phyloP scores from a whole-genome alignment of 2,888 invertebrate species.

The Serripes groenlandicus region DNA sequence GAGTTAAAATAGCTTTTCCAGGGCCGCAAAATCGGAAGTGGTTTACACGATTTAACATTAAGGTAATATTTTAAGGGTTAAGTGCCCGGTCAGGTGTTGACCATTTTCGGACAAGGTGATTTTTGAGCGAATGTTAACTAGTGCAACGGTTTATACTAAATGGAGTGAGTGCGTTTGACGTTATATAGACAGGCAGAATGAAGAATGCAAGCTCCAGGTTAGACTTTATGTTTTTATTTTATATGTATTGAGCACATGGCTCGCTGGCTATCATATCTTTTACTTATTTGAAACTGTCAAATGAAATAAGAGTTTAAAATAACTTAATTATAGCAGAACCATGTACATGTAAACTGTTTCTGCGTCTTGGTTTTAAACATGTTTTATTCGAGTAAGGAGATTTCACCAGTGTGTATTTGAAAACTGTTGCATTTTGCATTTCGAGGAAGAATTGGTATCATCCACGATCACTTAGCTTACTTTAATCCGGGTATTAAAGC shows the following conservation, averaged over 20 bases:
- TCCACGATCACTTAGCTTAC: too few species aligned
- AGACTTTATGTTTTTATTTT: constrained; percentile 19
- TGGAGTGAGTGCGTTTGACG: constrained; percentile 26
- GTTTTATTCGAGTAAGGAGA: too few species aligned
- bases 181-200: constrained; percentile 52
- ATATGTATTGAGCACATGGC: constrained; percentile 11
- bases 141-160: background rate
- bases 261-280: too few species aligned
- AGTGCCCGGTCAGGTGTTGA: constrained; percentile 15
- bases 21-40: constrained; percentile 32
- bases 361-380: too few species aligned
- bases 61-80: constrained; percentile 18
- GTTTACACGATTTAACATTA: constrained; percentile 8
- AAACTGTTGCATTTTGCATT: too few species aligned
- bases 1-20: constrained; percentile 26
- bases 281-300: too few species aligned
- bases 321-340: too few species aligned
- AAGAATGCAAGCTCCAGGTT: constrained; percentile 68
- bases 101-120: constrained; percentile 9
- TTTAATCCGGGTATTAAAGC: too few species aligned
- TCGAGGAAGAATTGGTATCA: too few species aligned
- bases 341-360: too few species aligned
- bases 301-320: too few species aligned
- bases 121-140: constrained; percentile 6
- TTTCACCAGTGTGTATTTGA: too few species aligned